Conservation (phyloP, 1,140 invertebrate genomes). For the Platorchestia sp. region DNA sequence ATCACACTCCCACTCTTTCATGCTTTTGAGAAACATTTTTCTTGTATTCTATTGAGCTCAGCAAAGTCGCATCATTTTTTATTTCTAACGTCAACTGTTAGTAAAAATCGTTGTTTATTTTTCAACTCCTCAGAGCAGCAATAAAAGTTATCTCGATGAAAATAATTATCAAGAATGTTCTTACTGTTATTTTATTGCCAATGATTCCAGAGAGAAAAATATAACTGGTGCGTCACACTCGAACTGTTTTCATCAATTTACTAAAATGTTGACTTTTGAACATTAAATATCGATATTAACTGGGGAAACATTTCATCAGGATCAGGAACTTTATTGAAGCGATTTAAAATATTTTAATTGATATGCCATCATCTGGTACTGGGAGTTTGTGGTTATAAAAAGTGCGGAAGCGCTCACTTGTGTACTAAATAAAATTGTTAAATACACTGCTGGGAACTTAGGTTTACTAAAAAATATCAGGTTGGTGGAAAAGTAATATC, state of each 20-base stretch:
- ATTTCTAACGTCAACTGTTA: background rate
- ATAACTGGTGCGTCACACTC: no score
- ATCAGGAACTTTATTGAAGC: background rate
- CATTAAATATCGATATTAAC: background rate
- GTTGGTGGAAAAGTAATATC: no score
- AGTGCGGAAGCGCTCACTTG: background rate
- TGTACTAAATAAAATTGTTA: background rate
- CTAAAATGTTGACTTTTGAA: background rate
- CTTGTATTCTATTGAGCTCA: background rate
- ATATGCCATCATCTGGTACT: background rate
- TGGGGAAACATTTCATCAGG: background rate
- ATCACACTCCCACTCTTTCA: no score
- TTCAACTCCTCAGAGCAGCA: no score
- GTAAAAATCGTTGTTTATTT: background rate
- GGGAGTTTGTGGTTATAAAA: background rate
- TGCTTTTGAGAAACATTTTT: background rate
- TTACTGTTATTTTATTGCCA: no score
- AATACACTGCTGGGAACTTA: background rate
- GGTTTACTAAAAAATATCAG: background rate
- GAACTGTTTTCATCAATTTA: no score
- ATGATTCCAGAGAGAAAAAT: no score
- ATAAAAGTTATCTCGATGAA: no score
- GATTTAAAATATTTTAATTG: background rate
- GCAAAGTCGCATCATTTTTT: background rate
- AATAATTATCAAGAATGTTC: no score